Base-by-base conservation (phyloP, 1,140 invertebrate genomes). In the Caerostris extrusa region DNA sequence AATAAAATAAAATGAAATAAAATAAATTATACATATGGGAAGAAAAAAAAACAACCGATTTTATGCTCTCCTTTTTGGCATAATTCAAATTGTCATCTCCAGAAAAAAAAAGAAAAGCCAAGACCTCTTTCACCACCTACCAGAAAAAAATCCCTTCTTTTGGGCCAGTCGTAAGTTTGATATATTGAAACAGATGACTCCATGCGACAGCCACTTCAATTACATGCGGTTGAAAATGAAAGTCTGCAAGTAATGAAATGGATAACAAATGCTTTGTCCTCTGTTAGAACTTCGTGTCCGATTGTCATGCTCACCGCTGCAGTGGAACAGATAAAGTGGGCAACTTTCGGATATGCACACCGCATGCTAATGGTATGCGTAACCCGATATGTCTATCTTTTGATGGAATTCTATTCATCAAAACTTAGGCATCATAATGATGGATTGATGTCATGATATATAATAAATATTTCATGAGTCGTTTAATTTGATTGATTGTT, bases 81-180 rank as follows among this genome's bases (percentile, higher is more conserved):
- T 61, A 60, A 60, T n/a, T 87, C 85, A 87, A 87, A 87, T 61
- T 61, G 57, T 87, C 85, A 60, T 87, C 85, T 87, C n/a, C 6
- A 50, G 50, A 34, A 34, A 34, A 34, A 34, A 2, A 1, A 56
- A 19, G 2, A 34, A 34, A 34, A 34, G 34, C 34, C 34, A 34
- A 34, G 34, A 34, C 55, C 14, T 83, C 19, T 83, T 55, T 55
- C 53, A 19, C 82, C 82, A 5, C 53, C 81, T 83, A 5, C 12
- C 81, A 14, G 34, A 34, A 34, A 34, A 34, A 17, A 57, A 64
- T 55, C 17, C n/a, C 85, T 50, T n/a, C 85, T 14, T 3, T 34
- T 12, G 58, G 19, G 7, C 85, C 85, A 64, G 34, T 87, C 61
- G n/a, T 5, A 14, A 64, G 57, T 87, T 87, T 87, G 85, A 87